These are phyloP conservation scores for Cataglyphis hispanica DNA, from an alignment of 1,140 invertebrate species.

Conservation along the genomic window DNA sequence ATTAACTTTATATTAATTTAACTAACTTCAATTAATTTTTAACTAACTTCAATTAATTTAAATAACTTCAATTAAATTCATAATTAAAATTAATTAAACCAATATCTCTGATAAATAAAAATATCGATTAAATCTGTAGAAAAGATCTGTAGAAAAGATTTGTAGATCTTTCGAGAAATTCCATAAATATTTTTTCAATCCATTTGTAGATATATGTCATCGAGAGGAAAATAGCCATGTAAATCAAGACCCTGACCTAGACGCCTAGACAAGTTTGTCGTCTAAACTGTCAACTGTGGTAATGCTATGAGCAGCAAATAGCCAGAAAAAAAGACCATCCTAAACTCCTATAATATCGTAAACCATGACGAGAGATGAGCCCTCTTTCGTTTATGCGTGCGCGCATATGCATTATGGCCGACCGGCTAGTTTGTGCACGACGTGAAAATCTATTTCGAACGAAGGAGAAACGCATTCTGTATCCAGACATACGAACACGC, in stretches of 20 bases:
- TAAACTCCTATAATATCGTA: constrained; percentile 71
- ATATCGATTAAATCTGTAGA: neutral
- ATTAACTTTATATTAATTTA: too few relatives aligned
- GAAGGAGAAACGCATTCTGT: constrained; percentile 63
- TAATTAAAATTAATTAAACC: too few relatives aligned
- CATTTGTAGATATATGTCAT: neutral
- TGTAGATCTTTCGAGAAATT: neutral
- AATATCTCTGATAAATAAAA: neutral
- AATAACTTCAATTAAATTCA: too few relatives aligned
- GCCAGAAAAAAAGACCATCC: neutral
- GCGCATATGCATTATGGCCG: constrained; percentile 66
- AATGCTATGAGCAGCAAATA: constrained; percentile 37
- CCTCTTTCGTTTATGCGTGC: constrained; percentile 33
- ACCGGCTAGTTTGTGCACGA: constrained; percentile 63
- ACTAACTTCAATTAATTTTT: too few relatives aligned
- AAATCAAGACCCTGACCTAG: constrained; percentile 71
- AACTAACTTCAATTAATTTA: too few relatives aligned
- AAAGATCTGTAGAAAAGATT: neutral
- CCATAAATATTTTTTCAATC: neutral
- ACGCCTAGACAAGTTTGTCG: constrained; percentile 34
- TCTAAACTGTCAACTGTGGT: neutral
- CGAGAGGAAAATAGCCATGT: neutral
- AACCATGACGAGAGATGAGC: constrained; percentile 56
- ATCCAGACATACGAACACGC: constrained; percentile 65
- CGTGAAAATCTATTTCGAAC: constrained; percentile 76